A percentile compares a stretch with the other conserved stretches of the same genome.
Evolutionary conservation across 2,797 vertebrate genomes (phyloP).

Genomic region (Hoplostethus mediterraneus): DNA sequence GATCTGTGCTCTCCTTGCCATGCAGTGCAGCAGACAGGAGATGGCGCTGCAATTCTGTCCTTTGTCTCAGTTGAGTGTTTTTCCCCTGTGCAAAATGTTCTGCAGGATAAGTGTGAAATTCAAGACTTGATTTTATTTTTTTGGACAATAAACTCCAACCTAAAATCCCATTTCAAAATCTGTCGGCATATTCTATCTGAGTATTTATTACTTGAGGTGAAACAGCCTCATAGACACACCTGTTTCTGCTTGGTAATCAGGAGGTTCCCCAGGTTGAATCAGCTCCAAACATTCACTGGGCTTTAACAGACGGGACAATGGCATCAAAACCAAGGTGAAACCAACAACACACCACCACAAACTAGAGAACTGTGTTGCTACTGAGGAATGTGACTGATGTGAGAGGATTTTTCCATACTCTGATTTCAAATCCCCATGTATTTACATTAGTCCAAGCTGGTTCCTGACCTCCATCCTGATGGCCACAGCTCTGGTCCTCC

Average conservation of each 20-base stretch:
- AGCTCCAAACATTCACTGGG: fast-evolving
- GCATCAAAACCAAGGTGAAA: conserved; percentile 60
- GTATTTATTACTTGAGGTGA: fast-evolving
- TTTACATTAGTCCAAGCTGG: conserved; percentile 36
- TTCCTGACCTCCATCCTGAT: conserved; percentile 43
- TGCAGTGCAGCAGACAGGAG: conserved; percentile 44
- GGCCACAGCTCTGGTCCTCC: conserved; percentile 33
- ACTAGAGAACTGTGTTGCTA: neutral
- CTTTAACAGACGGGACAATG: conserved; percentile 45
- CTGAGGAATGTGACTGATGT: neutral
- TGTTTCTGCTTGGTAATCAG: conserved; percentile 70
- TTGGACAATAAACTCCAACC: conserved; percentile 35
- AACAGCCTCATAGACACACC: conserved; percentile 46
- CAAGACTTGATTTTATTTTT: neutral
- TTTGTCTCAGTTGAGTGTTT: neutral
- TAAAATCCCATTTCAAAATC: neutral
- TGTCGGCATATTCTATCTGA: neutral
- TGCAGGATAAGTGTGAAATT: neutral
- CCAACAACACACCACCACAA: neutral
- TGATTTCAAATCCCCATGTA: conserved; percentile 23
- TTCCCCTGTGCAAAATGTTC: neutral
- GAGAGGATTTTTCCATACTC: conserved; percentile 16
- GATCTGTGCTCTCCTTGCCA: neutral
- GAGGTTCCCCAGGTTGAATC: conserved; percentile 10
- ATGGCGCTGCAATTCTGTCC: conserved; percentile 35